Percentiles rank a stretch among this genome's conserved stretches.
phyloP scores from a whole-genome alignment of 2,888 invertebrate genomes.

The Meghimatium bilineatum region DNA sequence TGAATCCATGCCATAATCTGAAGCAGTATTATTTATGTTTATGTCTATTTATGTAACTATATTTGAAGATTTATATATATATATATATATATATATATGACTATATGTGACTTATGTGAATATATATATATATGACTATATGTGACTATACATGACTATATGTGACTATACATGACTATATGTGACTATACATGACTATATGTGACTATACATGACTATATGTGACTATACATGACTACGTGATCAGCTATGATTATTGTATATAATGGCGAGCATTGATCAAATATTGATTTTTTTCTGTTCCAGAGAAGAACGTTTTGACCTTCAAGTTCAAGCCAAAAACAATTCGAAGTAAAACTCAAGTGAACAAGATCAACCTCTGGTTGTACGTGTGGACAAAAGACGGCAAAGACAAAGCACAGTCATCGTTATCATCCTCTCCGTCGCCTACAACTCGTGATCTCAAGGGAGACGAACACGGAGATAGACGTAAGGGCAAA shows the following conservation, averaged over 20 bases:
- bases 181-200: neutral
- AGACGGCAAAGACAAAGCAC: neutral
- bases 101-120: neutral
- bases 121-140: neutral
- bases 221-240: too few species aligned
- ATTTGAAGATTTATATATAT: too few species aligned
- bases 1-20: too few species aligned
- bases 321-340: slow-evolving; percentile 10
- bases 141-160: neutral
- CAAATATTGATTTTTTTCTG: neutral
- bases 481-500: slow-evolving; percentile 8
- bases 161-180: neutral
- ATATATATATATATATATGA: too few species aligned
- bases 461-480: neutral
- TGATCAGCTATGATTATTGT: too few species aligned
- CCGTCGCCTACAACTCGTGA: slow-evolving; percentile 25
- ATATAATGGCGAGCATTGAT: neutral
- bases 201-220: too few species aligned
- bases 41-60: too few species aligned
- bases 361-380: slow-evolving; percentile 3
- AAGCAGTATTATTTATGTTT: too few species aligned
- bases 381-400: slow-evolving; percentile 17
- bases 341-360: neutral
- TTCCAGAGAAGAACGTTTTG: slow-evolving; percentile 29
- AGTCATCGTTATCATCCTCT: neutral